Conservation (phyloP, 2,113 vertebrate genomes). For the Otis tarda region DNA sequence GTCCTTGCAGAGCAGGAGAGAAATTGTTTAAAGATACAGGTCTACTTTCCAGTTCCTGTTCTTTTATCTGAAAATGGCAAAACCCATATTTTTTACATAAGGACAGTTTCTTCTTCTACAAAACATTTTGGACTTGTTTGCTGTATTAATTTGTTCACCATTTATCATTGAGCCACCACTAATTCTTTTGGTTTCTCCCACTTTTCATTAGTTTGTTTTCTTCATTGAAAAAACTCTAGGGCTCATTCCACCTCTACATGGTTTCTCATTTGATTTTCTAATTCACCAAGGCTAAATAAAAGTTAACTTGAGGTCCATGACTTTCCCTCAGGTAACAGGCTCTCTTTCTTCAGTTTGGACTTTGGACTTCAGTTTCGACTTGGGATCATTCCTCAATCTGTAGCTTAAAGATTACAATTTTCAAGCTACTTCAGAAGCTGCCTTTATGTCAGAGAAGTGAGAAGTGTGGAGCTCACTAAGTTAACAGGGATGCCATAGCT, state of each 20-base stretch:
- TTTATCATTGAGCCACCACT: neutral
- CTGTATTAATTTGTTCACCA: neutral
- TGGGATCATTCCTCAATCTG: neutral
- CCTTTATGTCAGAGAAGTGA: neutral
- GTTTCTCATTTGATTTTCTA: neutral
- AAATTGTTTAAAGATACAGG: conserved; percentile 46
- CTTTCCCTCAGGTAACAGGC: neutral
- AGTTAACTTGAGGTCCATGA: neutral
- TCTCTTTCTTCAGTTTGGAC: neutral
- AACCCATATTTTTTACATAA: neutral
- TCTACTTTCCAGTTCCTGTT: neutral
- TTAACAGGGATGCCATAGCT: neutral
- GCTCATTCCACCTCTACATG: neutral
- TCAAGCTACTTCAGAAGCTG: neutral
- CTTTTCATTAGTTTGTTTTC: neutral
- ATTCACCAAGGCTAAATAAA: neutral
- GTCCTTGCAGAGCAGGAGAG: conserved; percentile 6
- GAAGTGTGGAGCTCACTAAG: neutral
- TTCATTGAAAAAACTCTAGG: neutral
- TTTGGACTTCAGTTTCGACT: neutral
- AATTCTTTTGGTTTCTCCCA: neutral
- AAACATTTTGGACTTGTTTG: neutral
- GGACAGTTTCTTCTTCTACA: neutral
- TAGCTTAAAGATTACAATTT: neutral
- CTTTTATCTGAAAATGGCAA: neutral